Evolutionary conservation across 2,113 vertebrate species (phyloP).

Genomic region (Sisor rabdophorus): DNA sequence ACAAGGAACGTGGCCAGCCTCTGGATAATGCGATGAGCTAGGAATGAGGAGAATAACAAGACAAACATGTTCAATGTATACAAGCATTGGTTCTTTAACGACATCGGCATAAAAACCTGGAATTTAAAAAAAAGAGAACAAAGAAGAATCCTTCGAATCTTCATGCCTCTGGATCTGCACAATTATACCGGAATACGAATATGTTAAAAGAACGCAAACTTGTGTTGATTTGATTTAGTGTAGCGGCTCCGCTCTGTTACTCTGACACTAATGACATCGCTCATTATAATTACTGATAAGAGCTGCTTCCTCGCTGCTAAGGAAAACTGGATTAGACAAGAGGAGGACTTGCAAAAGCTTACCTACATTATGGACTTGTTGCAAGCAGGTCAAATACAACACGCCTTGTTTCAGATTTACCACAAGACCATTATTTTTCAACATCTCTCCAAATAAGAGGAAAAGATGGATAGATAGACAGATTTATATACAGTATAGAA

Average conservation of each 20-base stretch:
- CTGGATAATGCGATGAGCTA: slow-evolving; percentile 38
- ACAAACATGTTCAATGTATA: not conserved
- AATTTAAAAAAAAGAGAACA: not conserved
- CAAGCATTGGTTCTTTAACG: not conserved
- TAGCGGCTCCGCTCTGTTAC: slow-evolving; percentile 39
- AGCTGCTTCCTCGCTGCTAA: slow-evolving; percentile 17
- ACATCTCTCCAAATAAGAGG: not conserved
- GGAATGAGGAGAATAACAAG: slow-evolving; percentile 10
- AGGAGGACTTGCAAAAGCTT: slow-evolving; percentile 19
- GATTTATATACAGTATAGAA: not conserved
- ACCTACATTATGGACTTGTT: slow-evolving; percentile 6
- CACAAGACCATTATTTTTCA: not conserved
- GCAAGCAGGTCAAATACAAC: slow-evolving; percentile 14
- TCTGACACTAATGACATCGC: slow-evolving; percentile 45
- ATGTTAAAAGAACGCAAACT: slow-evolving; percentile 26
- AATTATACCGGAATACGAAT: slow-evolving; percentile 36
- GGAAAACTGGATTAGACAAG: slow-evolving; percentile 38
- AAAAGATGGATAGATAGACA: not conserved
- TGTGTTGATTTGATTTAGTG: slow-evolving; percentile 34
- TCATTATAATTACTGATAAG: slow-evolving; percentile 44
- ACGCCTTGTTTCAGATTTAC: slow-evolving; percentile 14
- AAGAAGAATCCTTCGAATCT: not conserved
- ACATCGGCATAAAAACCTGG: not conserved
- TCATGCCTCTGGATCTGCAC: not conserved
- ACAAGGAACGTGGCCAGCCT: slow-evolving; percentile 29